phyloP scores from a whole-genome alignment of 2,888 invertebrate genomes.

The Mesorhabditis spiculigera region DNA sequence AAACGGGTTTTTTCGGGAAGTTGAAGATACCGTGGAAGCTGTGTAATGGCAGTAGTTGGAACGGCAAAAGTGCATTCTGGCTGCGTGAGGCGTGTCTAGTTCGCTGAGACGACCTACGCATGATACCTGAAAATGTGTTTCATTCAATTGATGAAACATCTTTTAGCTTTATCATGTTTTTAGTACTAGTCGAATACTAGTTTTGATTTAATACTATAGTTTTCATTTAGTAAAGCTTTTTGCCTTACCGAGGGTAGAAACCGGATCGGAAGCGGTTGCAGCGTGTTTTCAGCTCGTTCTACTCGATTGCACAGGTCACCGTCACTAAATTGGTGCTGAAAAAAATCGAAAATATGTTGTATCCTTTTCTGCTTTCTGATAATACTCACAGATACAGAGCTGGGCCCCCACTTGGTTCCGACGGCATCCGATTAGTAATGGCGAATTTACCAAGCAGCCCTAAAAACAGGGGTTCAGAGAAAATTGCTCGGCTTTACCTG shows the following conservation, averaged over 20 bases:
- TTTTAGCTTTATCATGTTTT: no score
- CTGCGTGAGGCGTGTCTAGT: slow-evolving; percentile 24
- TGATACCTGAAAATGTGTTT: neutral
- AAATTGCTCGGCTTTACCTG: slow-evolving; percentile 15
- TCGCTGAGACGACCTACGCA: slow-evolving; percentile 11
- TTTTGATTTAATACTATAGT: neutral
- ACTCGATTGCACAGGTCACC: slow-evolving; percentile 27
- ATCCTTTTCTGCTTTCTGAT: neutral
- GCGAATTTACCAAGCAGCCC: slow-evolving; percentile 37
- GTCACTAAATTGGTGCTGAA: slow-evolving; percentile 16
- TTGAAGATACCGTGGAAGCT: slow-evolving; percentile 34
- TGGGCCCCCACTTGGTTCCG: slow-evolving; percentile 41
- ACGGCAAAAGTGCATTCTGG: slow-evolving; percentile 25
- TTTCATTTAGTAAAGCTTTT: neutral
- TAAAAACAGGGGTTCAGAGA: neutral
- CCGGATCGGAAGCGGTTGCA: slow-evolving; percentile 25
- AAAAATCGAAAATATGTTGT: neutral
- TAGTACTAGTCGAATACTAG: neutral
- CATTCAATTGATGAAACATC: no score
- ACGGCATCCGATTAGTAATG: slow-evolving; percentile 39
- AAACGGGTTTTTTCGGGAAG: neutral
- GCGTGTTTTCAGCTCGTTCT: slow-evolving; percentile 26
- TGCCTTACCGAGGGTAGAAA: slow-evolving; percentile 24
- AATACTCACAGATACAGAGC: slow-evolving; percentile 46
- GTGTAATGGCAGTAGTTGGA: slow-evolving; percentile 47